Percentiles rank a stretch among this genome's conserved stretches.
Conservation (phyloP, 2,888 invertebrate species). For the Ypsolopha scabrella region DNA sequence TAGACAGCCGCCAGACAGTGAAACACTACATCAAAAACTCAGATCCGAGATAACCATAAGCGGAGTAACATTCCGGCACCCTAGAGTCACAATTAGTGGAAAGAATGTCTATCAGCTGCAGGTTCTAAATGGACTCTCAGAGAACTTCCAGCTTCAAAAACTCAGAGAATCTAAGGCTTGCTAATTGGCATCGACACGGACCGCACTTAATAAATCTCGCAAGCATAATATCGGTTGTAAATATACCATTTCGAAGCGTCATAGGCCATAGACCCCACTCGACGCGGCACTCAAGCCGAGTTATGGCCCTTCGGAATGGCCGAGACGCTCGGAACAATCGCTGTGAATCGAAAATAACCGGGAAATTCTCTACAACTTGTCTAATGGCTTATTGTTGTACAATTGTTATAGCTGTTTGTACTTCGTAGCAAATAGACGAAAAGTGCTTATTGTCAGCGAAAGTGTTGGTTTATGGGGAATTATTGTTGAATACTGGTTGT, state of each 20-base stretch:
- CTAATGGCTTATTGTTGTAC: slow-evolving; percentile 66
- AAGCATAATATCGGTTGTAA: slow-evolving; percentile 53
- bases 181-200: slow-evolving; percentile 39
- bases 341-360: slow-evolving; percentile 66
- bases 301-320: slow-evolving; percentile 47
- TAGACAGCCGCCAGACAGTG: too few species aligned
- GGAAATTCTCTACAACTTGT: slow-evolving; percentile 63
- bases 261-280: slow-evolving; percentile 63
- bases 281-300: slow-evolving; percentile 40
- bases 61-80: too few species aligned
- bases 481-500: too few species aligned
- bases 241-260: slow-evolving; percentile 44
- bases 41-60: too few species aligned
- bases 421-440: slow-evolving; percentile 5
- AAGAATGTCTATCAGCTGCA: too few species aligned
- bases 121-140: too few species aligned
- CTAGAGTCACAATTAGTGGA: too few species aligned
- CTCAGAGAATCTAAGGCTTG: slow-evolving; percentile 39
- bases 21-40: too few species aligned
- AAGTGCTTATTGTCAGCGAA: not conserved
- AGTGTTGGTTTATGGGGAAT: not conserved
- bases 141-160: not conserved
- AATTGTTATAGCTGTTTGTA: slow-evolving; percentile 34
- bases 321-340: slow-evolving; percentile 52
- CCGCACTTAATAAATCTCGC: slow-evolving; percentile 52